Evolutionary conservation across 2,888 invertebrate species (phyloP).

Genomic region (Oegoconia quadripuncta): DNA sequence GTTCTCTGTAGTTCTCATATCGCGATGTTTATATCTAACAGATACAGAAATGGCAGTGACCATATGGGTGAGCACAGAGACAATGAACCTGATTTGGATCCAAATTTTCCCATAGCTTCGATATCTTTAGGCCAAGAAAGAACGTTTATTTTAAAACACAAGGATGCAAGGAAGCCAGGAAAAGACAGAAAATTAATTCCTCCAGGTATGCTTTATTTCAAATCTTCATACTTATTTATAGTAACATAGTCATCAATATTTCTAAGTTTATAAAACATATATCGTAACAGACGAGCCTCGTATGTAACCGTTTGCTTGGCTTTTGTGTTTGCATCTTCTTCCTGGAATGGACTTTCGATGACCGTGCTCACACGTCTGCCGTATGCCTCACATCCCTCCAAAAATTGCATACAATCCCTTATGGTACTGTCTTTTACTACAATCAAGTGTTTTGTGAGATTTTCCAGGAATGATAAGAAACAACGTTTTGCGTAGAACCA

Average conservation of each 20-base stretch:
- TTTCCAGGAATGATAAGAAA: slow-evolving; percentile 94
- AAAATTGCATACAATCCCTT: slow-evolving; percentile 91
- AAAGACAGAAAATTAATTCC: slow-evolving; percentile 59
- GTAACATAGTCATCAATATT: slow-evolving; percentile 74
- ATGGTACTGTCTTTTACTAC: slow-evolving; percentile 92
- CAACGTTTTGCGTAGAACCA: slow-evolving; percentile 99
- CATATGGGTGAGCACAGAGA: slow-evolving; percentile 86
- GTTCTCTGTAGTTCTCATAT: neutral
- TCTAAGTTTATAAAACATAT: slow-evolving; percentile 85
- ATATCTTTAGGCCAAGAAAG: slow-evolving; percentile 82
- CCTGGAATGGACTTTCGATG: slow-evolving; percentile 89
- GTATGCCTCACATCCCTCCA: slow-evolving; percentile 93
- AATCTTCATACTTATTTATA: slow-evolving; percentile 75
- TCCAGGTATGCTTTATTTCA: slow-evolving; percentile 66
- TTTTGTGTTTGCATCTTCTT: slow-evolving; percentile 82
- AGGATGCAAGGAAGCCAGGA: slow-evolving; percentile 73
- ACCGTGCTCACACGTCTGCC: slow-evolving; percentile 91
- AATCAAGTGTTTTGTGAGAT: slow-evolving; percentile 93
- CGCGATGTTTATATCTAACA: slow-evolving; percentile 43
- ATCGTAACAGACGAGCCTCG: slow-evolving; percentile 91
- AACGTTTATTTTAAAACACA: slow-evolving; percentile 82
- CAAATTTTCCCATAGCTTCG: slow-evolving; percentile 81
- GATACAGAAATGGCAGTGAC: slow-evolving; percentile 83
- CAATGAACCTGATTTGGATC: slow-evolving; percentile 83
- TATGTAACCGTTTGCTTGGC: slow-evolving; percentile 95